Evolutionary conservation across 1,140 invertebrate species (phyloP).

Genomic region (Drosophila novamexicana): DNA sequence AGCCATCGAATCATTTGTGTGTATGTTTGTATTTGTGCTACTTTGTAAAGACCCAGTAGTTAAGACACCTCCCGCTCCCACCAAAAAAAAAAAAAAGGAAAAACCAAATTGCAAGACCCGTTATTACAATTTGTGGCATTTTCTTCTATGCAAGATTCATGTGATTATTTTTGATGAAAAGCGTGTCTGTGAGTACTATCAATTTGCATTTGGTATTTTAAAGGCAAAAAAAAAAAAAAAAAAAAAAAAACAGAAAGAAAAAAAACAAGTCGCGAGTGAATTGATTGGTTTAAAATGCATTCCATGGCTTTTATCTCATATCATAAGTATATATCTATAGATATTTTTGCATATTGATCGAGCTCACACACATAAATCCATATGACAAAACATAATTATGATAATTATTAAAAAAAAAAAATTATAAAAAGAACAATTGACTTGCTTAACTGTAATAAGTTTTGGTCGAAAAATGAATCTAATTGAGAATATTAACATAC

Average conservation of each 20-base stretch:
- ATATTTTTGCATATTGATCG: conserved; percentile 45
- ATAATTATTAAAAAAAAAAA: neutral
- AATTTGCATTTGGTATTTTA: conserved; percentile 28
- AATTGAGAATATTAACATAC: conserved; percentile 74
- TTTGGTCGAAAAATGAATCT: conserved; percentile 14
- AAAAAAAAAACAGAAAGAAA: neutral
- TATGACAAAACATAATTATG: conserved; percentile 15
- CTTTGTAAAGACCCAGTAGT: conserved; percentile 7
- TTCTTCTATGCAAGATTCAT: conserved; percentile 77
- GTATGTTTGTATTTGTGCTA: conserved; percentile 30
- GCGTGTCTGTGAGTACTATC: conserved; percentile 49
- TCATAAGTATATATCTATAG: conserved; percentile 34
- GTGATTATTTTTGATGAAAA: conserved; percentile 50
- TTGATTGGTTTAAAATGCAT: conserved; percentile 16
- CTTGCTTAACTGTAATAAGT: conserved; percentile 23
- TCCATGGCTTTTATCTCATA: conserved; percentile 38
- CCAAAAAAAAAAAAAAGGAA: conserved; percentile 13
- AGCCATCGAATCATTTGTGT: conserved; percentile 46
- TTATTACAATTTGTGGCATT: conserved; percentile 33
- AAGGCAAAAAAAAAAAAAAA: conserved; percentile 1
- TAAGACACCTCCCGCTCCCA: conserved; percentile 12
- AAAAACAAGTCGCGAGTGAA: neutral
- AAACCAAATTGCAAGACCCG: conserved; percentile 30
- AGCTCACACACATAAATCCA: conserved; percentile 47
- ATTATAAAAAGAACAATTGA: conserved; percentile 14